Percentiles rank a stretch among this genome's conserved stretches.
Evolutionary conservation across 2,113 vertebrate species (phyloP).

Genomic region (Formicarius rufipectus): DNA sequence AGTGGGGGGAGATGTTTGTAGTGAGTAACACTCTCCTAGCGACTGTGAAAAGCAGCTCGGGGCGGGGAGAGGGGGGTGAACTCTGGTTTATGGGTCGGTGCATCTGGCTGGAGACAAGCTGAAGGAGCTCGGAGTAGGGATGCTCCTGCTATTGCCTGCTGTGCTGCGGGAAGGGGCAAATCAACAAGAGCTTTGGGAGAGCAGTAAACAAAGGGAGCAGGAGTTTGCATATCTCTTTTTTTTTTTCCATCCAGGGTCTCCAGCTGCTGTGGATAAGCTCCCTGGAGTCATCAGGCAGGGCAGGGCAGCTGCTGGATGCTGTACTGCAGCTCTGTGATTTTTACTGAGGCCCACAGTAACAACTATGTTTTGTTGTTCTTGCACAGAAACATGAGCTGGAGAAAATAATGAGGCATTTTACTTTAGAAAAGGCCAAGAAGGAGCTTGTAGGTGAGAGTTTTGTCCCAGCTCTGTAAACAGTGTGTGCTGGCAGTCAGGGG

Average conservation of each 20-base stretch:
- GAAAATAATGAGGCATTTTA: conserved; percentile 8
- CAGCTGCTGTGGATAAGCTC: not conserved
- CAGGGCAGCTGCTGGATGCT: not conserved
- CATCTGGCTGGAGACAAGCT: not conserved
- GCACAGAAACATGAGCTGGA: not conserved
- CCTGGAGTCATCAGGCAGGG: not conserved
- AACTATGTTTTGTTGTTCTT: not conserved
- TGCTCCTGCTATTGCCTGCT: not conserved
- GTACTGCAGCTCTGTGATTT: not conserved
- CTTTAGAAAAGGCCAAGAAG: conserved; percentile 20
- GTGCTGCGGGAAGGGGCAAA: not conserved
- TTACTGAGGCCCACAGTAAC: not conserved
- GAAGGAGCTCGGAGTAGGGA: not conserved
- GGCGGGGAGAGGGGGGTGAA: not conserved
- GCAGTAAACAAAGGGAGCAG: not conserved
- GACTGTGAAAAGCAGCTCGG: not conserved
- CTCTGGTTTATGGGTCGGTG: not conserved
- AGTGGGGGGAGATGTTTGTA: not conserved
- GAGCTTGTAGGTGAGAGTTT: conserved; percentile 5
- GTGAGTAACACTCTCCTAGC: conserved; percentile 4
- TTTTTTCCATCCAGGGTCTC: not conserved
- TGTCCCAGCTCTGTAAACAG: not conserved
- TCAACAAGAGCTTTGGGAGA: not conserved
- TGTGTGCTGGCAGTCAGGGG: not conserved
- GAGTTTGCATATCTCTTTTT: not conserved